phyloP scores from a whole-genome alignment of 2,888 invertebrate genomes.

The Acanthosoma haemorrhoidale region DNA sequence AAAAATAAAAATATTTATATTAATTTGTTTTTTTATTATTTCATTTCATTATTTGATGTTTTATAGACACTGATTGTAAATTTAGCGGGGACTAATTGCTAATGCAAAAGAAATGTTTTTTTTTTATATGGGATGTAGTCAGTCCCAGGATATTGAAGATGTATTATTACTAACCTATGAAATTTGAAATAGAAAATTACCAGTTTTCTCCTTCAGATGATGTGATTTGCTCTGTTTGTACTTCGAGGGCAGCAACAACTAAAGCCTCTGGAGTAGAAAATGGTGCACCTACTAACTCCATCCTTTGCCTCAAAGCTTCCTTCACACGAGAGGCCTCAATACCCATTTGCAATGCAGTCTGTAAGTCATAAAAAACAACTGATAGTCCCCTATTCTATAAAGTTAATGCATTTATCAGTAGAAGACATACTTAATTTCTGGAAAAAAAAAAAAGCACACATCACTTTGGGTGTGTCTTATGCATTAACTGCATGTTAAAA shows the following conservation, averaged over 20 bases:
- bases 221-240: conserved; percentile 58
- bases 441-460: too few relatives aligned
- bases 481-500: too few relatives aligned
- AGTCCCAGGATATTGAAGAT: not conserved
- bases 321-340: conserved; percentile 56
- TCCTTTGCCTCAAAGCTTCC: conserved; percentile 53
- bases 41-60: too few relatives aligned
- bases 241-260: conserved; percentile 65
- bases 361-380: conserved; percentile 38
- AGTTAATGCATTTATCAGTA: too few relatives aligned
- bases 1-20: too few relatives aligned
- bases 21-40: too few relatives aligned
- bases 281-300: conserved; percentile 56
- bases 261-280: conserved; percentile 61
- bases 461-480: too few relatives aligned
- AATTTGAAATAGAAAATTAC: not conserved
- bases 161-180: not conserved
- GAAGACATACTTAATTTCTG: too few relatives aligned
- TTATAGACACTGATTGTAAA: too few relatives aligned
- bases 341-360: conserved; percentile 57
- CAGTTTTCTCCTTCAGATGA: conserved; percentile 3
- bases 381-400: too few relatives aligned
- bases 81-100: too few relatives aligned
- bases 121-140: not conserved
- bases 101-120: too few relatives aligned